These are phyloP conservation scores for Marmota monax DNA, from an alignment of 2,113 vertebrate genomes.

Conservation along the genomic window DNA sequence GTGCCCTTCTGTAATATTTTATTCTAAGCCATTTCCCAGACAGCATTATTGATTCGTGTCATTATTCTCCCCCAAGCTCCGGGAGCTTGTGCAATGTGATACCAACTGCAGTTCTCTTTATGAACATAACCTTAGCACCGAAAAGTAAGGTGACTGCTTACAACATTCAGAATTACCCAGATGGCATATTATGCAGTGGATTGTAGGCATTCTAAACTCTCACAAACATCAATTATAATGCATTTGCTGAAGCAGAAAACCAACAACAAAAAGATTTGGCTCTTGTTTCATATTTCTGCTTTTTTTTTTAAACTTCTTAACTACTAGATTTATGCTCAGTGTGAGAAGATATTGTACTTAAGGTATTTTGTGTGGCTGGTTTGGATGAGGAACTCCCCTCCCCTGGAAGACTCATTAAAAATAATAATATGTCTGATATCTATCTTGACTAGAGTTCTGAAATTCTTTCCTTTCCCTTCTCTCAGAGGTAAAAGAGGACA, in stretches of 20 bases:
- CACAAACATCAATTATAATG: background rate
- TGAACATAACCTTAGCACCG: background rate
- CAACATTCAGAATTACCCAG: background rate
- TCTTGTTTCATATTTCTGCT: slow-evolving; percentile 62
- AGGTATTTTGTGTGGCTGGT: slow-evolving; percentile 50
- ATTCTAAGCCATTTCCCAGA: slow-evolving; percentile 83
- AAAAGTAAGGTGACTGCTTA: slow-evolving; percentile 36
- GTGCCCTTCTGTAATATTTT: slow-evolving; percentile 80
- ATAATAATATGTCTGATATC: slow-evolving; percentile 54
- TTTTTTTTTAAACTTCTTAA: slow-evolving; percentile 21
- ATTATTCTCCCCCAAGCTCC: slow-evolving; percentile 69
- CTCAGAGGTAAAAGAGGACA: slow-evolving; percentile 12
- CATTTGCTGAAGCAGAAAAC: slow-evolving; percentile 47
- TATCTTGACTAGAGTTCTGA: slow-evolving; percentile 45
- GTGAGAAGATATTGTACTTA: slow-evolving; percentile 33
- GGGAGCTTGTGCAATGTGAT: slow-evolving; percentile 67
- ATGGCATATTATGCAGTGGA: background rate
- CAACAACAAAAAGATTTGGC: background rate
- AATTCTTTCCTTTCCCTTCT: slow-evolving; percentile 50
- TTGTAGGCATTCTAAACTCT: background rate
- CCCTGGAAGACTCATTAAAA: slow-evolving; percentile 65
- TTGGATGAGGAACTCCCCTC: slow-evolving; percentile 53
- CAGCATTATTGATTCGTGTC: slow-evolving; percentile 80
- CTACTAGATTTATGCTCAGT: slow-evolving; percentile 25
- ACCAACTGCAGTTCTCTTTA: slow-evolving; percentile 34